These are phyloP conservation scores for Luffia ferchaultella DNA, from an alignment of 2,888 invertebrate species.

Conservation along the genomic window DNA sequence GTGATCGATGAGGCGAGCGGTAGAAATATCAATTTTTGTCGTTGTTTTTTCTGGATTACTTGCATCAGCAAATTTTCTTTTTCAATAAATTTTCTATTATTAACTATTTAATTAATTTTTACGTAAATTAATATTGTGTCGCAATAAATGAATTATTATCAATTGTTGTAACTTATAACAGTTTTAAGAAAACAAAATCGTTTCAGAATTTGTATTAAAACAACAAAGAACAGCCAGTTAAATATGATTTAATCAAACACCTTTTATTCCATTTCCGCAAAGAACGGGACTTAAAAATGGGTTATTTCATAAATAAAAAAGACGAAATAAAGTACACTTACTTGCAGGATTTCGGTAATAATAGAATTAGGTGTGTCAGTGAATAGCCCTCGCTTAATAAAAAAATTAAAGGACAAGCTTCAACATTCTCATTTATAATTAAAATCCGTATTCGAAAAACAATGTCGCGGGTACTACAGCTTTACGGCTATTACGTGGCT, in stretches of 20 bases:
- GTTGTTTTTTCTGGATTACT: no score
- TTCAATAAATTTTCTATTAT: no score
- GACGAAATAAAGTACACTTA: neutral
- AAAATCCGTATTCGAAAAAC: neutral
- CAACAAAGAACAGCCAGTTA: no score
- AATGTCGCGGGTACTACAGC: neutral
- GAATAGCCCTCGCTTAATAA: neutral
- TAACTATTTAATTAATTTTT: no score
- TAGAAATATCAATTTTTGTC: no score
- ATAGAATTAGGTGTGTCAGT: neutral
- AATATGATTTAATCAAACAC: neutral
- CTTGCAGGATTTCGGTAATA: neutral
- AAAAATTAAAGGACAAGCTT: neutral
- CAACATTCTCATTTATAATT: neutral
- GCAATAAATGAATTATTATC: no score
- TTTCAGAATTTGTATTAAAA: no score
- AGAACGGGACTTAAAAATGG: neutral
- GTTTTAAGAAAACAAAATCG: no score
- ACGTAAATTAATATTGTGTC: no score
- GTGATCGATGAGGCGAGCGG: no score
- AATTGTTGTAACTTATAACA: no score
- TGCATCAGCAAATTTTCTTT: no score
- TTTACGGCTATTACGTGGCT: conserved; percentile 15
- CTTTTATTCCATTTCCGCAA: neutral
- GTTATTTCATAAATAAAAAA: neutral